phyloP scores from a whole-genome alignment of 2,888 invertebrate genomes.

The Netelia fuscicornis region DNA sequence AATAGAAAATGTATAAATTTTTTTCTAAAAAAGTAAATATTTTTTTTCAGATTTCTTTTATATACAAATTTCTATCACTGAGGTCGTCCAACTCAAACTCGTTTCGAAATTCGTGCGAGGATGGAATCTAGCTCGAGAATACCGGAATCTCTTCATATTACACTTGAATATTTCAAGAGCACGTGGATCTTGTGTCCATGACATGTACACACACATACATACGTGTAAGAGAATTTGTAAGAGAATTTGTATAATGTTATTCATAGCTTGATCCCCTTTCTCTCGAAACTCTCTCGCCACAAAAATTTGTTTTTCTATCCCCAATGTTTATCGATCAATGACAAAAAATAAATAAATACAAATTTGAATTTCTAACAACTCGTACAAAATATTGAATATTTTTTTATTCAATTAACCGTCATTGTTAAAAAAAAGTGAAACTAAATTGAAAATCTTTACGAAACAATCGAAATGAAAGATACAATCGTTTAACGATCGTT shows the following conservation, averaged over 20 bases:
- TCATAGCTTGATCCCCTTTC: constrained; percentile 43
- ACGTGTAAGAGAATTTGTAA: background rate
- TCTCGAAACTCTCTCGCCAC: constrained; percentile 3
- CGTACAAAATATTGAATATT: no score
- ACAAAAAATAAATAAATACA: no score
- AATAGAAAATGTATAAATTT: constrained; percentile 4
- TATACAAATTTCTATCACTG: background rate
- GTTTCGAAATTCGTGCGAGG: constrained; percentile 8
- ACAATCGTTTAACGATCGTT: no score
- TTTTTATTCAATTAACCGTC: no score
- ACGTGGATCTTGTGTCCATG: background rate
- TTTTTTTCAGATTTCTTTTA: background rate
- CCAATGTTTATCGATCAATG: background rate
- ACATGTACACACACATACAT: background rate
- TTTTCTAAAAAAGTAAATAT: background rate
- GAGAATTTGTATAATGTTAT: constrained; percentile 46
- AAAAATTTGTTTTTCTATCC: constrained; percentile 33
- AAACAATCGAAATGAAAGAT: no score
- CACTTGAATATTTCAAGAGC: constrained; percentile 10
- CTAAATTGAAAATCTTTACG: no score
- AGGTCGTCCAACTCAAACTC: background rate
- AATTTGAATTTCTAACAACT: no score
- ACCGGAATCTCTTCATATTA: background rate
- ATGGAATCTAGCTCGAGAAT: background rate
- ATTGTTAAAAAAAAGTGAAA: no score